Conservation (phyloP, 2,113 vertebrate genomes). For the Numenius arquata region DNA sequence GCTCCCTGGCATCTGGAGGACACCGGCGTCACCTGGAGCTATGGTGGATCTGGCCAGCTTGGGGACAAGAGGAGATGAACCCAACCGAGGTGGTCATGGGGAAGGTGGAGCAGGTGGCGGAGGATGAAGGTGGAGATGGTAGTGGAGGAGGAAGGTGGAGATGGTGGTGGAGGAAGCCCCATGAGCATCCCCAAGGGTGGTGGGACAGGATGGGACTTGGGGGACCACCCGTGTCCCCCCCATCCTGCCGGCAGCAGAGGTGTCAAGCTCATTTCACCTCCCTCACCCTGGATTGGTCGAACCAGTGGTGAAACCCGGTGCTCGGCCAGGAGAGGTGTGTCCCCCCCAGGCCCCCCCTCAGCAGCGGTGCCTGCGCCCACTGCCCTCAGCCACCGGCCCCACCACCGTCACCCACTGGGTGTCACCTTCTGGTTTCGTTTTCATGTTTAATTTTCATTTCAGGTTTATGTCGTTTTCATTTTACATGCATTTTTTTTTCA, state of each 20-base stretch:
- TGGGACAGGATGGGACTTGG: too few relatives aligned
- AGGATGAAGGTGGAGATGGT: too few relatives aligned
- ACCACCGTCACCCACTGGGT: not conserved
- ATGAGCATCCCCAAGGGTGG: accelerated
- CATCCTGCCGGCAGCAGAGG: not conserved
- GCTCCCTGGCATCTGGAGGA: accelerated
- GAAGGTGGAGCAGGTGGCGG: not conserved
- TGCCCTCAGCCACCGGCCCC: not conserved
- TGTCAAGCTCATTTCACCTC: not conserved
- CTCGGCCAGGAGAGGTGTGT: not conserved
- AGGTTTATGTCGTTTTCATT: too few relatives aligned
- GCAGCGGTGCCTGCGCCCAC: not conserved
- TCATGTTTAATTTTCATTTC: too few relatives aligned
- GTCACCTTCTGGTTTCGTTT: too few relatives aligned
- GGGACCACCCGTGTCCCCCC: too few relatives aligned
- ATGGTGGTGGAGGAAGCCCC: too few relatives aligned
- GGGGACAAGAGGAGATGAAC: not conserved
- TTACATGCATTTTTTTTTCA: too few relatives aligned
- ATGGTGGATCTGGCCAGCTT: not conserved
- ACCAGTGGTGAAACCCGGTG: too few relatives aligned
- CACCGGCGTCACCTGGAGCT: accelerated
- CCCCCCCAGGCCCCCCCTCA: not conserved
- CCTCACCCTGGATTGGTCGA: not conserved
- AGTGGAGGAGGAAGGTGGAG: not conserved
- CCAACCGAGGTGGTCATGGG: not conserved